Evolutionary conservation across 2,113 vertebrate species (phyloP), one percentile per base, ranked within the genome.

Genomic region (Otis tarda): DNA sequence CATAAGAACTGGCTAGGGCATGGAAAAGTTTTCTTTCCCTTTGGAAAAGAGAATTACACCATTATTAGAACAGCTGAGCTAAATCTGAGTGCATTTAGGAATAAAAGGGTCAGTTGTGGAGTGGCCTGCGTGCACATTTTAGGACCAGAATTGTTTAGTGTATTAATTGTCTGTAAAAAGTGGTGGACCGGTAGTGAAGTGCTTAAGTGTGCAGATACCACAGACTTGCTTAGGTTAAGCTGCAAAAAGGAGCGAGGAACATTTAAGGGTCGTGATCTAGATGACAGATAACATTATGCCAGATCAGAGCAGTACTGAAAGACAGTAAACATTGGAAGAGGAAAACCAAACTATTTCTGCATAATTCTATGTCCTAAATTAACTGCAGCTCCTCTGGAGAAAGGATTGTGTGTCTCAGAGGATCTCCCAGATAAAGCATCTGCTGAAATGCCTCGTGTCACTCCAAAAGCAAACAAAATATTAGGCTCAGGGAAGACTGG

Each of bases 381-480:
- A 94, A 94, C 78, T 94, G 61, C 82, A 89, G 74, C 78, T 96
- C 67, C 89, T 89, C 80, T 79, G 65, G 94, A 96, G 95, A 70
- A 94, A 94, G 91, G 60, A 90, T 77, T 79, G 37, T 73, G 45
- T 49, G 74, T 91, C 93, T 93, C 90, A 65, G 74, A 96, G 93
- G 93, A 96, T 83, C 95, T 93, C 94, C 64, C 74, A 91, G 95
- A 94, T 93, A 91, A 94, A 96, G 96, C 90, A 93, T 96, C 90
- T 96, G 80, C 89, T 91, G 89, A 92, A 94, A 94, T 95, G 89
- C 59, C 77, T 92, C 3, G 0, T 91, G 83, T 93, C 94, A 84
- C 83, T 95, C 94, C 74, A 80, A 97, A 95, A 92, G 89, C 94
- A 96, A 96, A 95, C 96, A 96, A 96, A 95, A 93, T 95, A 76